These are phyloP conservation scores for Peromyscus leucopus DNA, from an alignment of 2,113 vertebrate species.

Conservation along the genomic window DNA sequence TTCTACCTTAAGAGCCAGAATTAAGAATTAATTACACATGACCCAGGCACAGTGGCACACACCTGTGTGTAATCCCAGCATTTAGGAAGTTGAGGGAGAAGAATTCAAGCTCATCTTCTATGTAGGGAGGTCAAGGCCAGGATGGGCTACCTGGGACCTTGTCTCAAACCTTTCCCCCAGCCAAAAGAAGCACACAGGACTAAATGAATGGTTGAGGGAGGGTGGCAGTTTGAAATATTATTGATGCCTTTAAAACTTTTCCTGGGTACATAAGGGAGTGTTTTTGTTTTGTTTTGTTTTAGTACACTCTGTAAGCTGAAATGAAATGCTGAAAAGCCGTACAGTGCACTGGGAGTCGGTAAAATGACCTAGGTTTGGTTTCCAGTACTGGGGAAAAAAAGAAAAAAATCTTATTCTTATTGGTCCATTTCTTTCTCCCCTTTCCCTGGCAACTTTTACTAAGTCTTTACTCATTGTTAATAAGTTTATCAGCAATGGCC, in stretches of 20 bases:
- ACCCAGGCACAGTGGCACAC: no score
- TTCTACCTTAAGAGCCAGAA: not conserved
- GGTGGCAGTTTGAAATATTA: slow-evolving; percentile 10
- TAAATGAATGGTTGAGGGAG: not conserved
- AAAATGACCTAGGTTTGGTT: not conserved
- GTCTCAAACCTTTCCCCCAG: not conserved
- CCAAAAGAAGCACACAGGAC: not conserved
- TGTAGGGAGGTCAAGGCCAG: not conserved
- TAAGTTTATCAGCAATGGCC: not conserved
- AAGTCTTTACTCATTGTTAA: not conserved
- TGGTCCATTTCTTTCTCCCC: no score
- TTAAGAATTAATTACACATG: not conserved
- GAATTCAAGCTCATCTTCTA: not conserved
- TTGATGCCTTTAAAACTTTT: not conserved
- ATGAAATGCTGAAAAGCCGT: not conserved
- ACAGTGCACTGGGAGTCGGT: not conserved
- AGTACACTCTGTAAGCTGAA: not conserved
- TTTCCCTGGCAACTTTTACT: not conserved
- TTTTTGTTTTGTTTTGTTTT: not conserved
- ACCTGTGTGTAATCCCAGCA: not conserved
- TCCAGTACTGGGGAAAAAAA: not conserved
- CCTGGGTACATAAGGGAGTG: not conserved
- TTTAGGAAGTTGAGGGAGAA: not conserved
- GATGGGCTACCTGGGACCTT: not conserved
- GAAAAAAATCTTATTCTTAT: not conserved